Base-by-base conservation (phyloP, 2,797 vertebrate genomes). In the Myripristis jacobus region DNA sequence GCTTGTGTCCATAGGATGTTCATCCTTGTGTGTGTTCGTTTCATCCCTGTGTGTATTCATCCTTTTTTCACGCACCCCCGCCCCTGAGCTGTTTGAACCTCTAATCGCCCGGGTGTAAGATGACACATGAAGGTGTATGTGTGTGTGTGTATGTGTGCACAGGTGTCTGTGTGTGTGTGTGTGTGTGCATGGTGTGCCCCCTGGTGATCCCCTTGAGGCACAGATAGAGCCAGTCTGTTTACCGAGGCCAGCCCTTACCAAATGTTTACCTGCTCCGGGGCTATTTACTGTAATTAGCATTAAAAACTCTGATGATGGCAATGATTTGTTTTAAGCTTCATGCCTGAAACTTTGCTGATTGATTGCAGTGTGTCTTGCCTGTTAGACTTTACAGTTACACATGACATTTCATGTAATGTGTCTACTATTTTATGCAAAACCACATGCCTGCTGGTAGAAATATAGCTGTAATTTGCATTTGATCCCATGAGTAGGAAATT, bases 1-100 rank as follows among this genome's bases (percentile, higher is more conserved):
- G 80, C 86, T 75, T 71, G 58, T 75, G 63, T 87, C 84, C 82
- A 88, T 92, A 92, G 92, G 93, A 94, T 92, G 88, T 92, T 92
- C 87, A 93, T 94, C 92, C 92, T 93, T 91, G 88, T 93, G 83
- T 91, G 77, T 90, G 81, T 69, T 80, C 75, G 51, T 74, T 60
- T 66, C 70, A 58, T 76, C 67, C 62, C 56, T n/a, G n/a, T 63
- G 55, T 77, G 79, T 87, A 46, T 75, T 77, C 34, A 63, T 38
- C 22, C 44, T 38, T 29, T 71, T 75, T 70, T 36, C 46, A 66
- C 69, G 62, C 52, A 62, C 67, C 68, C 1, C 82, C 78, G 27
- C 64, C 66, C 47, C 66, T 41, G 19, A 54, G 15, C 63, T 90
- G 74, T 90, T 90, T 88, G 70, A 88, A 55, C 59, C 21, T 70